Evolutionary conservation across 1,140 invertebrate species (phyloP), one percentile per base, ranked within the genome.

Genomic region (Neuroterus valhalla): DNA sequence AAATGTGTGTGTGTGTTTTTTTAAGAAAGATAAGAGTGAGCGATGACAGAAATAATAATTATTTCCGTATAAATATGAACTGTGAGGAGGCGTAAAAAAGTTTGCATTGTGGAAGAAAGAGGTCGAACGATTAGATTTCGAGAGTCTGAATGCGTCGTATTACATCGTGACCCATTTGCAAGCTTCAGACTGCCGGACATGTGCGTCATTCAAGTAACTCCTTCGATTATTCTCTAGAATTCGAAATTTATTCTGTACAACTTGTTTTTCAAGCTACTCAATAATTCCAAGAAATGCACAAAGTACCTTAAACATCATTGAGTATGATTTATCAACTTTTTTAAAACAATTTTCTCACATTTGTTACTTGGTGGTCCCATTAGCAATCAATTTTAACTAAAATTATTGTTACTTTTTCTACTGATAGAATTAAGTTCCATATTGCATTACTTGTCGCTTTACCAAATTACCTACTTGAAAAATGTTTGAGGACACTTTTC

Each of bases 31-130:
- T 23, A 62, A 31, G 31, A 23, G 21, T n/a, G 15, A 21, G 19
- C 17, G 17, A 15, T 5, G 15, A 12, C 21, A 31, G 23, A 5
- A 15, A 62, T 11, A 62, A 62, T 62, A 62, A 62, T 62, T 62
- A 62, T 62, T 62, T 62, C 52, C 52, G 52, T 62, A 62, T 62
- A 26, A 62, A 62, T 62, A 62, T 21, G 31, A 62, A 62, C 52
- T 62, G 26, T 62, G 52, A 62, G 52, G 52, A 62, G 52, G 52
- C 52, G 52, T 62, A 26, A 62, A 62, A 62, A 62, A 23, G 52
- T 62, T 62, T 62, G 52, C 52, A 62, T 31, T 31, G 23, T 62
- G 21, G 23, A 62, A 62, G 52, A 62, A 62, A 62, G 52, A 62
- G 52, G 52, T 62, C 26, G 52, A 62, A 62, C 31, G 26, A 62